Evolutionary conservation across 2,888 invertebrate genomes (phyloP).

Genomic region (Brachynemurus nebulosus): DNA sequence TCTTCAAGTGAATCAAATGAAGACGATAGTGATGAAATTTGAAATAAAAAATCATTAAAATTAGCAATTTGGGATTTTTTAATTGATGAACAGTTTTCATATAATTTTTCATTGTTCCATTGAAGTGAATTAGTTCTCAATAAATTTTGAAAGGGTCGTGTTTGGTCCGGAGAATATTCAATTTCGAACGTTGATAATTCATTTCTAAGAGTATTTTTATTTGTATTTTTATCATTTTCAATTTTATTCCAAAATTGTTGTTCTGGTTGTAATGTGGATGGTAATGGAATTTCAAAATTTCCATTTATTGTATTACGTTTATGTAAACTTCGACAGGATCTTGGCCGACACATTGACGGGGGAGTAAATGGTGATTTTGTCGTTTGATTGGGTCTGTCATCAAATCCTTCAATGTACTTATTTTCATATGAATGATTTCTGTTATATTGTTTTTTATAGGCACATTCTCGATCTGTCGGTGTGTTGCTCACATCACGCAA

Average conservation of each 20-base stretch:
- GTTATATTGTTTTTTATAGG: no score
- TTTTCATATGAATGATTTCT: no score
- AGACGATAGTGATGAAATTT: constrained; percentile 24
- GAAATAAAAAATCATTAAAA: constrained; percentile 27
- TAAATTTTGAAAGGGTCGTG: constrained; percentile 28
- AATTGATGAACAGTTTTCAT: constrained; percentile 35
- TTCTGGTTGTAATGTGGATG: no score
- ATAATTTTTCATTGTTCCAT: constrained; percentile 34
- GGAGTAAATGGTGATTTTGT: constrained; percentile 6
- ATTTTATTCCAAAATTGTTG: no score
- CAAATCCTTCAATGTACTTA: neutral
- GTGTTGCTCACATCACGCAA: constrained; percentile 49
- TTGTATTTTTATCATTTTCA: no score
- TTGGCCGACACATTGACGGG: neutral
- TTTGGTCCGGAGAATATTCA: constrained; percentile 35
- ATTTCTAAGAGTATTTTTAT: no score
- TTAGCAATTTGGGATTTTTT: constrained; percentile 26
- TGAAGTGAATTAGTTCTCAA: constrained; percentile 12
- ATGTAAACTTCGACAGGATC: no score
- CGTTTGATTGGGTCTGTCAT: neutral
- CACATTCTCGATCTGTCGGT: no score
- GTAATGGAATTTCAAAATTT: neutral
- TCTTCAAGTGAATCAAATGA: constrained; percentile 26
- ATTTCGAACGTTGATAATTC: constrained; percentile 42
- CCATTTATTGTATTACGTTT: constrained; percentile 1